Percentiles rank a stretch among this genome's conserved stretches.
These are phyloP conservation scores for Tenthredo distinguenda DNA, from an alignment of 2,888 invertebrate species.

Conservation along the genomic window DNA sequence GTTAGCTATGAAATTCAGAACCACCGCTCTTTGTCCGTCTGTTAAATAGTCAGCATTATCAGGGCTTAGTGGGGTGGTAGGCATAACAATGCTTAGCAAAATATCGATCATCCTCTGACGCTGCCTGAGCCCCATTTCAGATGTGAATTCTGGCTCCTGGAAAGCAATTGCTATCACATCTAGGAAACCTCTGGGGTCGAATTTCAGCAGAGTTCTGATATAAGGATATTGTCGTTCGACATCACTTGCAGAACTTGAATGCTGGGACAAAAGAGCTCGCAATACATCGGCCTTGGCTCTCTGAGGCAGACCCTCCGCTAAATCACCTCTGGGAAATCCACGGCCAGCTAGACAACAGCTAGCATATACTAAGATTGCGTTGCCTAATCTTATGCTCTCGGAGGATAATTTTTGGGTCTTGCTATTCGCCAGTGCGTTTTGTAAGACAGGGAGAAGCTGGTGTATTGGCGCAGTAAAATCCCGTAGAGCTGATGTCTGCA, in stretches of 20 bases:
- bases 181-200: slow-evolving; percentile 91
- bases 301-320: slow-evolving; percentile 82
- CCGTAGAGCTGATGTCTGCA: slow-evolving; percentile 84
- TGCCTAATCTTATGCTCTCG: slow-evolving; percentile 82
- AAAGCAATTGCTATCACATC: slow-evolving; percentile 93
- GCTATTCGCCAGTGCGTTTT: slow-evolving; percentile 73
- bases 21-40: slow-evolving; percentile 70
- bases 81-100: slow-evolving; percentile 86
- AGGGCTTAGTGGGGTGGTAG: slow-evolving; percentile 72
- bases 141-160: slow-evolving; percentile 88
- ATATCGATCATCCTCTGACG: slow-evolving; percentile 90
- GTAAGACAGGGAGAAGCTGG: slow-evolving; percentile 81
- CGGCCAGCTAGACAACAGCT: slow-evolving; percentile 93
- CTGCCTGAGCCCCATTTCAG: slow-evolving; percentile 86
- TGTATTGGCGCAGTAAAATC: slow-evolving; percentile 87
- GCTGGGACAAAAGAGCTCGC: slow-evolving; percentile 85
- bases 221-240: slow-evolving; percentile 86
- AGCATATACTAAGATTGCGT: slow-evolving; percentile 91
- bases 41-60: slow-evolving; percentile 70
- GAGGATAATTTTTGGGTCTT: slow-evolving; percentile 57
- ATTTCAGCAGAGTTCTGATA: slow-evolving; percentile 86
- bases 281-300: slow-evolving; percentile 88
- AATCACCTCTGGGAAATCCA: slow-evolving; percentile 89
- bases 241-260: slow-evolving; percentile 82
- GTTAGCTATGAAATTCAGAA: slow-evolving; percentile 73